A percentile compares a stretch with the other conserved stretches of the same genome.
Conservation (phyloP, 2,888 invertebrate genomes). For the Schizaphis graminum region DNA sequence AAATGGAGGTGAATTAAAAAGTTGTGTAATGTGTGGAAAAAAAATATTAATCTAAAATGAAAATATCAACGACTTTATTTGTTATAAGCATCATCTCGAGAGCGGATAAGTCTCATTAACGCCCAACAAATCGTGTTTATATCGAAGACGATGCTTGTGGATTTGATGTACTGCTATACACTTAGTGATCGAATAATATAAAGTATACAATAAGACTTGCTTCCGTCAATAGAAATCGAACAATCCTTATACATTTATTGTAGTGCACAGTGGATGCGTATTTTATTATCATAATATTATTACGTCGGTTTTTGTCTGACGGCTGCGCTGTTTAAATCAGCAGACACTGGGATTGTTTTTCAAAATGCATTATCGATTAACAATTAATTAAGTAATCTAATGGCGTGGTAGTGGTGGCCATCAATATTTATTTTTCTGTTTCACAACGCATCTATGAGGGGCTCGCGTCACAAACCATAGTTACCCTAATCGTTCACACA, state of each 20-base stretch:
- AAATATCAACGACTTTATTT: background rate
- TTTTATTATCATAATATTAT: background rate
- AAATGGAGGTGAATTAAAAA: too few species aligned
- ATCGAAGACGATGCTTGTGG: background rate
- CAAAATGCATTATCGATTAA: background rate
- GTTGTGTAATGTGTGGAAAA: too few species aligned
- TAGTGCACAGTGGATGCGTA: background rate
- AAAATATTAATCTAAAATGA: too few species aligned
- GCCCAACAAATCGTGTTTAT: background rate
- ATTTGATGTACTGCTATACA: background rate
- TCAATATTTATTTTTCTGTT: slow-evolving; percentile 8
- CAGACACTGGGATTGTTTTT: background rate
- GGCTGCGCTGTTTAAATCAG: background rate
- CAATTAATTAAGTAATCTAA: background rate
- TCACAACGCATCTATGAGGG: background rate
- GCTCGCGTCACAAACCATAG: background rate
- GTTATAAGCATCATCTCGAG: background rate
- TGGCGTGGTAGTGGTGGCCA: background rate
- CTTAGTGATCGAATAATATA: background rate
- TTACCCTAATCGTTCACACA: slow-evolving; percentile 31
- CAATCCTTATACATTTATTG: background rate
- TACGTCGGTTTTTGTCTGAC: background rate
- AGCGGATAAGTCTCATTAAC: background rate
- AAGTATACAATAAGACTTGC: background rate
- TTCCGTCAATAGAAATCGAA: background rate